Percentiles rank a stretch among this genome's conserved stretches.
Evolutionary conservation across 2,113 vertebrate genomes (phyloP).

Genomic region (Protobothrops flavoviridis): DNA sequence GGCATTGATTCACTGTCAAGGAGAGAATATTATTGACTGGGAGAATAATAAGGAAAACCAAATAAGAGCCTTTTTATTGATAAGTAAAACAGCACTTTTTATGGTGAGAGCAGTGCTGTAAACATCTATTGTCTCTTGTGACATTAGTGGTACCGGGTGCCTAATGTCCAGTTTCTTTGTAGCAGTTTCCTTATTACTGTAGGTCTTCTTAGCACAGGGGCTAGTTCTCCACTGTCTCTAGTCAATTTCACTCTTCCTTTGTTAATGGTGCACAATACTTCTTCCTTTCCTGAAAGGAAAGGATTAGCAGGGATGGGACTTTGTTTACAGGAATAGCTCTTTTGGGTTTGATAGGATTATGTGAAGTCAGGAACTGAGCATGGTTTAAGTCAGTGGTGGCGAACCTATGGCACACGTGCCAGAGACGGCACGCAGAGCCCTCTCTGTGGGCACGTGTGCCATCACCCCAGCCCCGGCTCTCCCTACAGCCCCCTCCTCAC

Average conservation of each 20-base stretch:
- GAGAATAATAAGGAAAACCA: neutral
- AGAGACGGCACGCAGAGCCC: no score
- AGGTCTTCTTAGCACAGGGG: neutral
- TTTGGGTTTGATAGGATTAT: neutral
- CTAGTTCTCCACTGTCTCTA: neutral
- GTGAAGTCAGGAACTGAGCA: neutral
- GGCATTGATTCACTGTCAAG: neutral
- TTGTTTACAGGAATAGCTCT: neutral
- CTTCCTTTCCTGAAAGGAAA: no score
- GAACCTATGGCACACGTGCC: no score
- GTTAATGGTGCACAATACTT: neutral
- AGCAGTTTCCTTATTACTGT: neutral
- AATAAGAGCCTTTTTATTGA: neutral
- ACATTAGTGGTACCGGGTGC: neutral
- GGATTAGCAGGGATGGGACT: neutral
- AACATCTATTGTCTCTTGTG: neutral
- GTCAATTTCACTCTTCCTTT: neutral
- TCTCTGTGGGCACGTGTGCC: no score
- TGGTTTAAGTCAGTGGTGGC: neutral
- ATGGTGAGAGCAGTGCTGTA: neutral
- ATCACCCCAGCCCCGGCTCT: no score
- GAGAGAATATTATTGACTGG: neutral
- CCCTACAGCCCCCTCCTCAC: no score
- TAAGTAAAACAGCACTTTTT: neutral
- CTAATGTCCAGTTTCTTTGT: neutral